Evolutionary conservation across 1,140 invertebrate genomes (phyloP), one percentile per base, ranked within the genome.

Genomic region (Drosophila lowei): DNA sequence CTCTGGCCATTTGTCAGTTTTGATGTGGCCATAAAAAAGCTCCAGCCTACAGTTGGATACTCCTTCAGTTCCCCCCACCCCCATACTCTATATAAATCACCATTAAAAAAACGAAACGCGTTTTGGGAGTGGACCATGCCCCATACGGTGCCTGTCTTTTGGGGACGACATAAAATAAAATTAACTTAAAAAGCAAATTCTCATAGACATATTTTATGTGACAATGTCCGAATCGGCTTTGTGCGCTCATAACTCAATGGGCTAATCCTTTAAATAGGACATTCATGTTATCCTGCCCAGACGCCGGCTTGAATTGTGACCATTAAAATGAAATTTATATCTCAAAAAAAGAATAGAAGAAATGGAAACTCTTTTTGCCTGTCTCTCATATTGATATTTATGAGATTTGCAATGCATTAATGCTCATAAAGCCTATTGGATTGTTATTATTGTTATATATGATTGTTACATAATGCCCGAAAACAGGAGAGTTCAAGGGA

Each of bases 111-210:
- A 81, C 66, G 71, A 49, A 72, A 62, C 77, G 78, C 81, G 83
- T 88, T 70, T 48, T 21, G 28, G 41, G 46, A 25, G 4, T 25
- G 23, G 4, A 23, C 23, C 3, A 18, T 21, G 52, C 43, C 25
- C 16, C 48, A 41, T 23, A 21, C 48, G 25, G 38, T 15, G 23
- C 28, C 23, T 5, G 23, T 2, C 9, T 34, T 6, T 25, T 25
- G 42, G 28, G 7, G 7, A 30, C 28, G 30, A 16, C 72, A 89
- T 89, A 85, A 89, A 89, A 89, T 85, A 78, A 89, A 89, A 89
- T 89, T 89, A 89, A 89, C 84, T 89, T 85, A 86, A 89, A 89
- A 90, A 89, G 86, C 84, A 89, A 89, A 89, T 89, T 86, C 76
- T 58, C 38, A 47, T 42, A 30, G 41, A 79, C 65, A 85, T 89